Base-by-base conservation (phyloP, 1,140 invertebrate genomes). In the Drosophila takahashii region DNA sequence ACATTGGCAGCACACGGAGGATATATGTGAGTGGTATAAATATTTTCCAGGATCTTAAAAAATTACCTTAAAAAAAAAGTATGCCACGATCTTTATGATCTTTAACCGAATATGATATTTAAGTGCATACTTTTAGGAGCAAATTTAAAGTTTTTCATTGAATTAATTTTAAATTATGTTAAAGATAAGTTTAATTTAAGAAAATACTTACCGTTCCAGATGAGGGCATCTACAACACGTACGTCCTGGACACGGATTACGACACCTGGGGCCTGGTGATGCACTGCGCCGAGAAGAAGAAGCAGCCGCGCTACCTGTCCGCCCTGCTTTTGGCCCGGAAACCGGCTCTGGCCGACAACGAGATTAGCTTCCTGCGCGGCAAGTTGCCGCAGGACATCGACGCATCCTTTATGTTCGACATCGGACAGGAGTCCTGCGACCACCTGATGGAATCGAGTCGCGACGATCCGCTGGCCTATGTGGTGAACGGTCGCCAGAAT, bases 171-270 rank as follows among this genome's bases (percentile, higher is more conserved):
- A 3, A 32, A 3, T 22, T 22, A 22, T 22, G 1, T 22, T 22
- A 11, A 36, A 36, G 10, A 37, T 37, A 37, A 2, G 5, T 5
- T n/a, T 13, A 6, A n/a, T 6, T 7, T 29, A 32, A 7, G 7
- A 32, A 32, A 32, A 8, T 7, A 9, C n/a, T n/a, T 2, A 1
- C 34, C 27, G 52, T 34, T 51, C 10, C 92, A 97, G 96, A 97
- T 92, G 96, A 97, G 93, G 96, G 96, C n/a, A 93, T 97, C 59
- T 97, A 97, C 92, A 97, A 97, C 77, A 97, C 97, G 0, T 97
- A 96, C 80, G 95, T 97, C 0, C 83, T 97, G 73, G 97, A 97
- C 86, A 96, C 96, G 0, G 96, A 97, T 90, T 96, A 97, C 89
- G 94, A 94, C 52, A 95, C 94, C 2, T 97, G 96, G 96, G 94